phyloP scores from a whole-genome alignment of 1,140 invertebrate species.

The honey bee (Apis mellifera) region DNA sequence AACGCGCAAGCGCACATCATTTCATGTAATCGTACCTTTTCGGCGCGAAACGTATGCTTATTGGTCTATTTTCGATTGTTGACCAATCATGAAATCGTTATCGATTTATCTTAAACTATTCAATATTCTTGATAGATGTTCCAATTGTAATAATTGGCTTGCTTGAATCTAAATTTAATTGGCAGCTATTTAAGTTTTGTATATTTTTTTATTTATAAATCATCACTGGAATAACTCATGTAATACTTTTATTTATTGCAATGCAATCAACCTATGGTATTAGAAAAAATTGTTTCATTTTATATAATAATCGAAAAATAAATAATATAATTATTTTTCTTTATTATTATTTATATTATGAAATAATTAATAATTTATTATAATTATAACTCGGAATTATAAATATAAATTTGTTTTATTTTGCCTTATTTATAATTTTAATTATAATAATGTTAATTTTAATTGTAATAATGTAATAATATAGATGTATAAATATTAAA shows the following conservation, averaged over 20 bases:
- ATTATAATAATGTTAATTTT: not conserved
- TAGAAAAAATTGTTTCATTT: not conserved
- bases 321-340: not conserved
- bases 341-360: not conserved
- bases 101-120: slow-evolving; percentile 10
- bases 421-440: not conserved
- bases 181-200: slow-evolving; percentile 32
- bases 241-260: slow-evolving; percentile 29
- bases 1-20: slow-evolving; percentile 23
- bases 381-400: not conserved
- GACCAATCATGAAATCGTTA: slow-evolving; percentile 14
- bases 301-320: slow-evolving; percentile 10
- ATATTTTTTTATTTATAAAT: slow-evolving; percentile 41
- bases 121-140: slow-evolving; percentile 9
- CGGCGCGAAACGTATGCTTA: not conserved
- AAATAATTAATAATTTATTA: too few relatives aligned
- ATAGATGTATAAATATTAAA: not conserved
- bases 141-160: slow-evolving; percentile 4
- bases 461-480: not conserved
- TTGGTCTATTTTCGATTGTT: slow-evolving; percentile 7
- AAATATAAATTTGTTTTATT: not conserved
- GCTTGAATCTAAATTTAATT: slow-evolving; percentile 49
- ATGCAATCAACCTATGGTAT: not conserved
- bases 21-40: not conserved
- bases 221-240: not conserved